Base-by-base conservation (phyloP, 1,140 invertebrate species). In the Phymastichus coffea region DNA sequence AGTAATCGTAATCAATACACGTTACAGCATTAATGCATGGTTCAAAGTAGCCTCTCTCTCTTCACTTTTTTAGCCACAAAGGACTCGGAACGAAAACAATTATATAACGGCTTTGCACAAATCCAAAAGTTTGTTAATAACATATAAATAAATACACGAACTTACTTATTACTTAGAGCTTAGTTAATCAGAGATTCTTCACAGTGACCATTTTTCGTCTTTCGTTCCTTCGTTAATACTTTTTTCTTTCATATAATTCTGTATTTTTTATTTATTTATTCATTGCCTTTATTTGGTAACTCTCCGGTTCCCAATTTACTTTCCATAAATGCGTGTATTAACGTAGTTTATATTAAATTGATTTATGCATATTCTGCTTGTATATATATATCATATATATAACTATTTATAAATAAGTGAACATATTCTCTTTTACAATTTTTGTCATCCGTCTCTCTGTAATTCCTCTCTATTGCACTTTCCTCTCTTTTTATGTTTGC, bases 1-100 rank as follows among this genome's bases (percentile, higher is more conserved):
- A 64, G 51, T 74, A 70, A 71, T 72, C 69, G 70, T 72, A 73
- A 71, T 72, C 70, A 72, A 74, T 73, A 70, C 66, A 70, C 64
- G 65, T 72, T 72, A 70, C 66, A 70, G 71, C 69, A 70, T 72
- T 66, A 72, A 73, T 64, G 64, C 63, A 65, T 69, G 65, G 63
- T 64, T 67, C 28, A 55, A 26, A 61, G 44, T 49, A 20, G 19
- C 20, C 35, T 56, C 40, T 60, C 6, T 20, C 7, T 17, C 15
- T 19, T n/a, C n/a, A 33, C 12, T 33, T 33, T 49, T 55, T 52
- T 35, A 56, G 25, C 63, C 55, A 64, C 61, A 52, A 63, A 64
- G 56, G 67, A 66, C 62, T 46, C 59, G 52, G 68, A 71, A 66
- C 53, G 47, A 62, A 74, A 64, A 67, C 57, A 64, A 68, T 64